These are phyloP conservation scores for Saguinus midas DNA, from an alignment of 2,113 vertebrate species.

Conservation along the genomic window DNA sequence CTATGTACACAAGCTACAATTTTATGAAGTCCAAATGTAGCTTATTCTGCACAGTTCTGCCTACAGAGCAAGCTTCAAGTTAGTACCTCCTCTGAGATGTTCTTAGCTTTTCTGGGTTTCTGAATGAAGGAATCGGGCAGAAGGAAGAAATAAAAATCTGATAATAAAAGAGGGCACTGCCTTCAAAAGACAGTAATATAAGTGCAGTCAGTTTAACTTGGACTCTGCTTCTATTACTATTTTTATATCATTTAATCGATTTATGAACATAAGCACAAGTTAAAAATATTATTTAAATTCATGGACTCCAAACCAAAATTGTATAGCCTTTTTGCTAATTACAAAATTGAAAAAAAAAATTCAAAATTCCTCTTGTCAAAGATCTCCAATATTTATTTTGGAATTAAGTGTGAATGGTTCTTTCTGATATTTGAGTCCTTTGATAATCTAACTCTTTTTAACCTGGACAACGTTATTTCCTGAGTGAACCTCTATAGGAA, in stretches of 20 bases:
- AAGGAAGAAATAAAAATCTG: slow-evolving; percentile 2
- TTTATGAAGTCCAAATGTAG: slow-evolving; percentile 53
- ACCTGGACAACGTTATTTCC: not conserved
- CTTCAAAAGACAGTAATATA: not conserved
- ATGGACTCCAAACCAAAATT: not conserved
- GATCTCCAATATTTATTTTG: not conserved
- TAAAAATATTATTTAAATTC: slow-evolving; percentile 21
- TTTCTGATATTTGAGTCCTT: not conserved
- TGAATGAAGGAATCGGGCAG: not conserved
- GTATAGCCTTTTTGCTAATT: not conserved
- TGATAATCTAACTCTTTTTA: not conserved
- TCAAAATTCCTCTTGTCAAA: not conserved
- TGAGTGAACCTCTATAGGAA: not conserved
- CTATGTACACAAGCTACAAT: slow-evolving; percentile 57
- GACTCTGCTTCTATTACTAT: not conserved
- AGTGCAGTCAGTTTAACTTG: not conserved
- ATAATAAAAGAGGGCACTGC: not conserved
- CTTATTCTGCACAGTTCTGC: slow-evolving; percentile 57
- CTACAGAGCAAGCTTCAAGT: slow-evolving; percentile 27
- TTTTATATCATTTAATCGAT: not conserved
- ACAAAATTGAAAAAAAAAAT: not conserved
- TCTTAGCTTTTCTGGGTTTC: not conserved
- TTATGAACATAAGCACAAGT: not conserved
- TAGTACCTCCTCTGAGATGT: not conserved
- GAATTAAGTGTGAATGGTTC: not conserved